Evolutionary conservation across 2,888 invertebrate species (phyloP).

Genomic region (Lycaena phlaeas): DNA sequence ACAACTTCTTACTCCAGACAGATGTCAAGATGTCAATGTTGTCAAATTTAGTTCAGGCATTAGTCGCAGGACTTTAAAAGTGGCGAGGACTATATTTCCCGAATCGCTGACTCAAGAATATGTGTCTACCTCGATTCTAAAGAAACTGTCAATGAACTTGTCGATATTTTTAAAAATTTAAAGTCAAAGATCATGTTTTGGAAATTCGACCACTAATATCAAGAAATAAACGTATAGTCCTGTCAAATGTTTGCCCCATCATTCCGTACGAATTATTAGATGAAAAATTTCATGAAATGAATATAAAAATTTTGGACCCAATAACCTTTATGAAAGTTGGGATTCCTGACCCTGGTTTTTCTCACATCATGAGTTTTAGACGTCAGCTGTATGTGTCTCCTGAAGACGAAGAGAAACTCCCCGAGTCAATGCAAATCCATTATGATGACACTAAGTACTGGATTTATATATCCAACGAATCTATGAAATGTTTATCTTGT

Average conservation of each 20-base stretch:
- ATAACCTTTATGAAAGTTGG: too few relatives aligned
- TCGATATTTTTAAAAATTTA: constrained; percentile 10
- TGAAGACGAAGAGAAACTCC: background rate
- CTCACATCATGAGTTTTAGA: constrained; percentile 14
- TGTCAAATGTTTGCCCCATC: constrained; percentile 14
- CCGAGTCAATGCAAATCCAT: background rate
- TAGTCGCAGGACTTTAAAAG: too few relatives aligned
- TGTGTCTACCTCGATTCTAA: too few relatives aligned
- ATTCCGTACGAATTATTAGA: constrained; percentile 12
- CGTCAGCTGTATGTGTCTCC: constrained; percentile 10
- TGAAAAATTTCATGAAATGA: constrained; percentile 11
- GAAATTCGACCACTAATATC: constrained; percentile 17
- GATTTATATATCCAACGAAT: too few relatives aligned
- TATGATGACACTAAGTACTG: background rate
- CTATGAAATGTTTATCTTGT: too few relatives aligned
- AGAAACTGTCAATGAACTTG: constrained; percentile 12
- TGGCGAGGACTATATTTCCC: too few relatives aligned
- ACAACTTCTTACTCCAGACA: too few relatives aligned
- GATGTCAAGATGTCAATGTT: too few relatives aligned
- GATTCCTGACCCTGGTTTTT: constrained; percentile 12
- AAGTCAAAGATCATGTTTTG: constrained; percentile 8
- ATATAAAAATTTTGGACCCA: constrained; percentile 7
- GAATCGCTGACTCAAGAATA: too few relatives aligned
- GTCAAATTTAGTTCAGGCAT: too few relatives aligned
- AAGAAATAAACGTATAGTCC: constrained; percentile 17